Conservation (phyloP, 2,797 vertebrate species). For the Tauraco hartlaubi region DNA sequence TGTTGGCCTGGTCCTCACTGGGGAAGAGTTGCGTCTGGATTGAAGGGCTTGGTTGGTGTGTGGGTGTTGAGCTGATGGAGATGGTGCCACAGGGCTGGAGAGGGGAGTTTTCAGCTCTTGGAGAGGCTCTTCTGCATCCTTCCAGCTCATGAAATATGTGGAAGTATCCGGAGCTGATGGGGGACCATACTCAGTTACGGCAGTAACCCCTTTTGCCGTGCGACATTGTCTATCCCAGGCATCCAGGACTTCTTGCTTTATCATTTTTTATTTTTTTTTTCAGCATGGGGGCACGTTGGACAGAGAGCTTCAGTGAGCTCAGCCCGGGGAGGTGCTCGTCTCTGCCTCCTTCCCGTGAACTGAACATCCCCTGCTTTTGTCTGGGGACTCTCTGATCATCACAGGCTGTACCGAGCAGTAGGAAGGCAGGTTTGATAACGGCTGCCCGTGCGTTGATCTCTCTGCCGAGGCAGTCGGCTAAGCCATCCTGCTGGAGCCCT, state of each 20-base stretch:
- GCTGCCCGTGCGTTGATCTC: background rate
- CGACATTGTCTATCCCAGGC: background rate
- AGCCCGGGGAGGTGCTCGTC: background rate
- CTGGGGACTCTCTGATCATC: slow-evolving; percentile 33
- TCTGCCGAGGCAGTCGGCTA: background rate
- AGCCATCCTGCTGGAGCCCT: background rate
- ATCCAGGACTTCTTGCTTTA: background rate
- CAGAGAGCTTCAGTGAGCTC: background rate
- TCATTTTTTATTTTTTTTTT: background rate
- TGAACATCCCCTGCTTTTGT: slow-evolving; percentile 27
- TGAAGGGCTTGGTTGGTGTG: accelerated
- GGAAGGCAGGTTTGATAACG: background rate
- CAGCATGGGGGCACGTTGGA: background rate
- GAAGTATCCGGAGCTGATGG: background rate
- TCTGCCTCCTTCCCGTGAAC: background rate
- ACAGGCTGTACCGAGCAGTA: background rate
- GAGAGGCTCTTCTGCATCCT: background rate
- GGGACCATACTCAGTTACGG: accelerated
- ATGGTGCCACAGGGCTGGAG: background rate
- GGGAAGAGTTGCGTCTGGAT: accelerated
- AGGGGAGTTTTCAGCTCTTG: background rate
- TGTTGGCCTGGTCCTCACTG: background rate
- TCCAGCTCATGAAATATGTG: accelerated
- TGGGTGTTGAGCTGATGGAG: background rate
- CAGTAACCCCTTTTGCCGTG: background rate